Conservation (phyloP, 2,888 invertebrate species). For the Sisyra terminalis region DNA sequence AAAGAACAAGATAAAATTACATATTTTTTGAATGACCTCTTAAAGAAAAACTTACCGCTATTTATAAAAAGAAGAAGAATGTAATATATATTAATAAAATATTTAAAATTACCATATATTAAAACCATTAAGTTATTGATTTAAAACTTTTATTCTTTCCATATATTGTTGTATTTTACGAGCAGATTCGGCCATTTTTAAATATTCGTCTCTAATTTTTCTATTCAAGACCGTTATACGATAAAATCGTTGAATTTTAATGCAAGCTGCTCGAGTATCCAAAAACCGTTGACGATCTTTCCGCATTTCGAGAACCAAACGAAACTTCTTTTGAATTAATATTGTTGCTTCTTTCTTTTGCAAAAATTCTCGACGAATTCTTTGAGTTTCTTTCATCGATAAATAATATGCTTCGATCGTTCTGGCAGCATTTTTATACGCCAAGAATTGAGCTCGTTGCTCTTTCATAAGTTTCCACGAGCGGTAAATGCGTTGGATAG, state of each 20-base stretch:
- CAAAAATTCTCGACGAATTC: conserved; percentile 15
- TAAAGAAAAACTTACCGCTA: too few relatives aligned
- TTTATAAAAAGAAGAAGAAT: too few relatives aligned
- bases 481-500: conserved; percentile 28
- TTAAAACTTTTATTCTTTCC: not conserved
- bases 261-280: conserved; percentile 14
- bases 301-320: conserved; percentile 14
- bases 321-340: conserved; percentile 22
- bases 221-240: conserved; percentile 21
- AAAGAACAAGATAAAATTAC: too few relatives aligned
- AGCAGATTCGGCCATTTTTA: conserved; percentile 11
- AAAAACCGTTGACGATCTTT: conserved; percentile 9
- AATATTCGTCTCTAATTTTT: conserved; percentile 19
- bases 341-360: conserved; percentile 15
- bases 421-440: conserved; percentile 19
- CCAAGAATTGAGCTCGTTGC: conserved; percentile 21
- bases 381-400: conserved; percentile 21
- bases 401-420: conserved; percentile 25
- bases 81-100: too few relatives aligned
- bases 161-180: conserved; percentile 20
- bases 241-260: conserved; percentile 23
- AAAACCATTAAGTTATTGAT: too few relatives aligned
- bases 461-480: conserved; percentile 21
- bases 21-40: too few relatives aligned
- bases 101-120: too few relatives aligned